These are phyloP conservation scores for Conistra vaccinii DNA, from an alignment of 2,888 invertebrate genomes.

Conservation along the genomic window DNA sequence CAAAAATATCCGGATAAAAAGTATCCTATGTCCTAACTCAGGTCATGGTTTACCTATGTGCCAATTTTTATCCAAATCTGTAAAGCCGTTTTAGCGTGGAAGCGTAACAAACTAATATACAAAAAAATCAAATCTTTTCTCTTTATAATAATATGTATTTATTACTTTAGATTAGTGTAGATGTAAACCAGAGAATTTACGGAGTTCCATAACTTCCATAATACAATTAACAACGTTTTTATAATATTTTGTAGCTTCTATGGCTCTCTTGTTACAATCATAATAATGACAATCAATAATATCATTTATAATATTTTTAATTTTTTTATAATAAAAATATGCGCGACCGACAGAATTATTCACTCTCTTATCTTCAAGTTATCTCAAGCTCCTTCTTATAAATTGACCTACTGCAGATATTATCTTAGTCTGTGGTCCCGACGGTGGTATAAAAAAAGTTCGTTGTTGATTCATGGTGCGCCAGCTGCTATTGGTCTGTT, in stretches of 20 bases:
- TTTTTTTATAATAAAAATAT: background rate
- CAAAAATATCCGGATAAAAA: no score
- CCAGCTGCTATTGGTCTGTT: conserved; percentile 48
- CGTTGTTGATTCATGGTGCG: conserved; percentile 56
- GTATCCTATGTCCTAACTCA: no score
- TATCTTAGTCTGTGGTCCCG: conserved; percentile 49
- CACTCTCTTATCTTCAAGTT: conserved; percentile 3
- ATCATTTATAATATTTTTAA: background rate
- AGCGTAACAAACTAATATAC: no score
- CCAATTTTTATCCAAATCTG: no score
- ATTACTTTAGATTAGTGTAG: no score
- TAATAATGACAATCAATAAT: background rate
- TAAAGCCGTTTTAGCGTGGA: no score
- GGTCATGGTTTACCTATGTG: no score
- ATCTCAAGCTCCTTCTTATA: background rate
- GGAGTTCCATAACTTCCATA: background rate
- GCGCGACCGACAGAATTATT: background rate
- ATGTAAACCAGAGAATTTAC: background rate
- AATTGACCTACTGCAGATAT: conserved; percentile 27
- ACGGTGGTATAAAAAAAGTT: conserved; percentile 43
- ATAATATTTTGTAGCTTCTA: background rate
- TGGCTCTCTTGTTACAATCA: background rate
- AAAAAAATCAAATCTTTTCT: no score
- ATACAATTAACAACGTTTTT: background rate
- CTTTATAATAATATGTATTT: no score